Conservation (phyloP, 2,888 invertebrate genomes). For the Ypsolopha scabrella region DNA sequence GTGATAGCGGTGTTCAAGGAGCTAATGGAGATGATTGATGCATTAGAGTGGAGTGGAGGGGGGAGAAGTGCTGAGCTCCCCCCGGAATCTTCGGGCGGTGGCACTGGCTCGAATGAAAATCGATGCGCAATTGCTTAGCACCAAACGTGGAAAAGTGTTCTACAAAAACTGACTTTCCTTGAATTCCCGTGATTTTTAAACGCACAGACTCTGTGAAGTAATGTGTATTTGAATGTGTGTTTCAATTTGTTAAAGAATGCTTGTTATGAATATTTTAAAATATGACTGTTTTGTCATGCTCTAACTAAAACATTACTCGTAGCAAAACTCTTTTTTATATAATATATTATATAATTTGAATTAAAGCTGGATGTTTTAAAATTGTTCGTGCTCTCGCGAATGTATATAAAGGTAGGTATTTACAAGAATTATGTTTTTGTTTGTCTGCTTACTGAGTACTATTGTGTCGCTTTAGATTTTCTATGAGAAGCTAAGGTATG, state of each 20-base stretch:
- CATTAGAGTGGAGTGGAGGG: conserved; percentile 74
- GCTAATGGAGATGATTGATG: conserved; percentile 80
- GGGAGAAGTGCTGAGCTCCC: conserved; percentile 51
- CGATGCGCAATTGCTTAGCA: conserved; percentile 61
- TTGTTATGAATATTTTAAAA: conserved; percentile 5
- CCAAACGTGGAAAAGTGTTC: conserved; percentile 15
- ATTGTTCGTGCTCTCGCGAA: no score
- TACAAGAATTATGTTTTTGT: no score
- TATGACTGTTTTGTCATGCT: conserved; percentile 1
- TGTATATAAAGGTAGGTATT: no score
- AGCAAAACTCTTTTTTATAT: no score
- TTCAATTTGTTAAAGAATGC: conserved; percentile 1
- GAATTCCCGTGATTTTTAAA: not conserved
- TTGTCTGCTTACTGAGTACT: no score
- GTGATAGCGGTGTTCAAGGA: conserved; percentile 89
- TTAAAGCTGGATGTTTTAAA: no score
- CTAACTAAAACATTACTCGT: no score
- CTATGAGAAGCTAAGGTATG: no score
- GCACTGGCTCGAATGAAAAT: conserved; percentile 47
- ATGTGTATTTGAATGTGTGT: conserved; percentile 1
- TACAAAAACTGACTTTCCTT: not conserved
- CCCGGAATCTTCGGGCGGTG: conserved; percentile 43
- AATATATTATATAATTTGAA: no score
- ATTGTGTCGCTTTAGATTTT: no score
- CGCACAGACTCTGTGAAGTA: not conserved